Evolutionary conservation across 2,797 vertebrate species (phyloP).

Genomic region (Hypotaenidia okinawae): DNA sequence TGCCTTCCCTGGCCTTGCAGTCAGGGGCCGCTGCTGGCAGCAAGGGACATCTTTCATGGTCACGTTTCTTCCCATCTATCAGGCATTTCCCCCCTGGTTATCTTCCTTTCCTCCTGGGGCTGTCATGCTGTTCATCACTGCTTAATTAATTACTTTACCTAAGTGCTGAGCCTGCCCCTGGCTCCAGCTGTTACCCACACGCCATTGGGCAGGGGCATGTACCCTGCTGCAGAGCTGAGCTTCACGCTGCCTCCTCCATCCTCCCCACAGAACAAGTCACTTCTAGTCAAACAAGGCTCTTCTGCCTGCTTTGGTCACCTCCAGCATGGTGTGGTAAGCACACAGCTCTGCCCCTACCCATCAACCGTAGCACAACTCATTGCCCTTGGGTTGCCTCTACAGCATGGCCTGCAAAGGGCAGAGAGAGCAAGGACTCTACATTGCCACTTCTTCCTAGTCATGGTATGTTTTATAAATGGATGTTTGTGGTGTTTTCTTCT

Average conservation of each 20-base stretch:
- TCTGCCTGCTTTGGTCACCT: not conserved
- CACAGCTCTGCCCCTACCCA: rapidly evolving
- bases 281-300: not conserved
- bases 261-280: rapidly evolving
- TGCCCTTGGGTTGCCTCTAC: too few species aligned
- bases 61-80: not conserved
- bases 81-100: not conserved
- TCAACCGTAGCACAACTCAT: too few species aligned
- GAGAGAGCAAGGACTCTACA: not conserved
- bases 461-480: not conserved
- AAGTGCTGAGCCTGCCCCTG: not conserved
- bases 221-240: not conserved
- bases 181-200: rapidly evolving
- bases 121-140: not conserved
- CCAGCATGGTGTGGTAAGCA: too few species aligned
- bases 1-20: not conserved
- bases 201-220: rapidly evolving
- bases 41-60: not conserved
- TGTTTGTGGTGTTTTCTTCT: not conserved
- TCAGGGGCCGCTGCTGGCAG: not conserved
- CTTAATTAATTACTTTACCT: not conserved
- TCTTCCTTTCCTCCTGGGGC: not conserved
- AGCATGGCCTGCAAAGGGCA: not conserved
- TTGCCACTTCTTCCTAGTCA: not conserved
- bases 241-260: rapidly evolving